These are phyloP conservation scores for Muricea muricata DNA, from an alignment of 92 coral and sea anemone genomes.

Conservation along the genomic window DNA sequence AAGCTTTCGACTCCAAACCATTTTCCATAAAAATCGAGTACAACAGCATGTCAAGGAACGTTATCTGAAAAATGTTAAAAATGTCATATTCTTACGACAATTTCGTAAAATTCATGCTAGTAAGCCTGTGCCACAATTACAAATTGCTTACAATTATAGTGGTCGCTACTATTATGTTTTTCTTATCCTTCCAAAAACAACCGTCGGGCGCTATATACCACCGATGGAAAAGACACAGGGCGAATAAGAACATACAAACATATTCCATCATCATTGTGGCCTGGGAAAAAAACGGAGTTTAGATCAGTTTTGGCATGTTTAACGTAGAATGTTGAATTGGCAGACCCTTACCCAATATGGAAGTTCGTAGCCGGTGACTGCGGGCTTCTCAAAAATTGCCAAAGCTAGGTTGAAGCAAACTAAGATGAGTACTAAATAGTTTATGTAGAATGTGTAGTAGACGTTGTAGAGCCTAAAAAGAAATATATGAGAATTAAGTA, in stretches of 20 bases:
- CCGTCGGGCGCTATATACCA: slow-evolving; percentile 98
- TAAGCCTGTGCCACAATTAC: no score
- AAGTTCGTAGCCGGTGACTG: slow-evolving; percentile 75
- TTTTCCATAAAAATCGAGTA: slow-evolving; percentile 83
- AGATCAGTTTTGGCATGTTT: neutral
- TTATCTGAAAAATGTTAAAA: slow-evolving; percentile 74
- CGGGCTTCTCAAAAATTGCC: slow-evolving; percentile 90
- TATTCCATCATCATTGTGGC: slow-evolving; percentile 88
- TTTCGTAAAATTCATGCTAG: no score
- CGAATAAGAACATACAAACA: slow-evolving; percentile 87
- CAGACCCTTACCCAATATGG: slow-evolving; percentile 92
- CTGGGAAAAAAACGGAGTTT: slow-evolving; percentile 40
- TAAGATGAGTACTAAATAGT: slow-evolving; percentile 65
- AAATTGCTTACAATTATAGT: slow-evolving; percentile 94
- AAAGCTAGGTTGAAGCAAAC: slow-evolving; percentile 79
- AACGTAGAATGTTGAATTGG: neutral
- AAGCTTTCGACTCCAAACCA: slow-evolving; percentile 67
- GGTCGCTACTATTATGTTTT: slow-evolving; percentile 72
- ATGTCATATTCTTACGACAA: neutral
- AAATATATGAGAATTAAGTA: neutral
- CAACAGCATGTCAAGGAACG: slow-evolving; percentile 93
- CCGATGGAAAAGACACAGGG: slow-evolving; percentile 81
- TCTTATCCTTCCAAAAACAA: slow-evolving; percentile 92
- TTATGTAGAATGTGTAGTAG: slow-evolving; percentile 77
- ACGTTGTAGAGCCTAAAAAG: slow-evolving; percentile 75